Evolutionary conservation across 1,140 invertebrate species (phyloP).

Genomic region (Bombus breviceps): DNA sequence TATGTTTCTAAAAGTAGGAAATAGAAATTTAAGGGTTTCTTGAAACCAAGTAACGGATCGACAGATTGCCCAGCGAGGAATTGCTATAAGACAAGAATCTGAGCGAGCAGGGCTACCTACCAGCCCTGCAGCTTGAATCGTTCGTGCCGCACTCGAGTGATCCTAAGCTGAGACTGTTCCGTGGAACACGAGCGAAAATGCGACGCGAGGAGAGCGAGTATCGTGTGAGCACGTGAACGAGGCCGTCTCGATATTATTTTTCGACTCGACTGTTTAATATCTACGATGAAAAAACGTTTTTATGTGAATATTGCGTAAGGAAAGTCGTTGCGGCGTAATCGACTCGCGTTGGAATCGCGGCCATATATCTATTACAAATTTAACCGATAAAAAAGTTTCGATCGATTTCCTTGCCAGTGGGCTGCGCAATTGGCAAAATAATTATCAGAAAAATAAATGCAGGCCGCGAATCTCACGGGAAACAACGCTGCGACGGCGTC

Average conservation of each 20-base stretch:
- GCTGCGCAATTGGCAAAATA: not conserved
- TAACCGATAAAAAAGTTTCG: not conserved
- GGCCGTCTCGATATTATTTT: slow-evolving; percentile 79
- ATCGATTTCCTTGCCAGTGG: not conserved
- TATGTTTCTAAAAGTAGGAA: not conserved
- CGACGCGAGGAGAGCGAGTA: slow-evolving; percentile 33
- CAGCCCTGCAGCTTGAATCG: slow-evolving; percentile 6
- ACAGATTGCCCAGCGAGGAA: not conserved
- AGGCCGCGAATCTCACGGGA: slow-evolving; percentile 27
- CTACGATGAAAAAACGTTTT: slow-evolving; percentile 73
- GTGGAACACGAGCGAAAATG: slow-evolving; percentile 47
- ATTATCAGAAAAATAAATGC: not conserved
- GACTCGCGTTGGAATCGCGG: slow-evolving; percentile 25
- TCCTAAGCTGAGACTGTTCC: slow-evolving; percentile 60
- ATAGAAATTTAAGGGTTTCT: not conserved
- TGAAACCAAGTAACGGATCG: slow-evolving; percentile 9
- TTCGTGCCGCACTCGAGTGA: slow-evolving; percentile 50
- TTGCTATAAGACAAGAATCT: not conserved
- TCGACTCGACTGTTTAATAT: slow-evolving; percentile 79
- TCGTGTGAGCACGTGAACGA: slow-evolving; percentile 44
- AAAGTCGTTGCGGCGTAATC: slow-evolving; percentile 50
- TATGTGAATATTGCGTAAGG: slow-evolving; percentile 76
- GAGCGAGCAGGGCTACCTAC: not conserved
- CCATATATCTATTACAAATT: not conserved
- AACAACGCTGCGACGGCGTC: slow-evolving; percentile 58